Percentiles rank a stretch among this genome's conserved stretches.
These are phyloP conservation scores for Phalanger gymnotis DNA, from an alignment of 2,797 vertebrate species.

Conservation along the genomic window DNA sequence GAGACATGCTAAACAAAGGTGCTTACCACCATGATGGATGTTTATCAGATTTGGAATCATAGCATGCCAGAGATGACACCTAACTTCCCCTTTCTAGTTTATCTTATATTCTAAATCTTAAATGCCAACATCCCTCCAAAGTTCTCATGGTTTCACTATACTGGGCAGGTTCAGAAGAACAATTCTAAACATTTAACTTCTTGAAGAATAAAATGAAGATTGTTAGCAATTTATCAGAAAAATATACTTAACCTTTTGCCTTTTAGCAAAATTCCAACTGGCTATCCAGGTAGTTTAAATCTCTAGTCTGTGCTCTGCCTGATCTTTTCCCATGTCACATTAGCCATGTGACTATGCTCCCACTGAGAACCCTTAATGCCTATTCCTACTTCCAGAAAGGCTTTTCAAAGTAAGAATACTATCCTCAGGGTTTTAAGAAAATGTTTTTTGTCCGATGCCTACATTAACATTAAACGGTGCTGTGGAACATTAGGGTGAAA, in stretches of 20 bases:
- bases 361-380: neutral
- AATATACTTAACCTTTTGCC: neutral
- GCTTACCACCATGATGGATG: neutral
- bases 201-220: neutral
- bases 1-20: neutral
- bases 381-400: neutral
- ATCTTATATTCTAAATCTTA: neutral
- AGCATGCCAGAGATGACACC: neutral
- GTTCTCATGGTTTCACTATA: neutral
- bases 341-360: neutral
- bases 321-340: neutral
- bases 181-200: neutral
- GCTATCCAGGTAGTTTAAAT: neutral
- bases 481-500: neutral
- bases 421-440: neutral
- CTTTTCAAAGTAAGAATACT: neutral
- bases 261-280: neutral
- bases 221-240: neutral
- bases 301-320: neutral
- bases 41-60: neutral
- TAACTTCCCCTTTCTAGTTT: neutral
- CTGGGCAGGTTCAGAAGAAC: neutral
- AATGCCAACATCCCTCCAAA: neutral
- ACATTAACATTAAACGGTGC: neutral
- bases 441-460: neutral